Base-by-base conservation (phyloP, 53 echinoderm and acorn worm genomes). In the Actinopyga echinites region DNA sequence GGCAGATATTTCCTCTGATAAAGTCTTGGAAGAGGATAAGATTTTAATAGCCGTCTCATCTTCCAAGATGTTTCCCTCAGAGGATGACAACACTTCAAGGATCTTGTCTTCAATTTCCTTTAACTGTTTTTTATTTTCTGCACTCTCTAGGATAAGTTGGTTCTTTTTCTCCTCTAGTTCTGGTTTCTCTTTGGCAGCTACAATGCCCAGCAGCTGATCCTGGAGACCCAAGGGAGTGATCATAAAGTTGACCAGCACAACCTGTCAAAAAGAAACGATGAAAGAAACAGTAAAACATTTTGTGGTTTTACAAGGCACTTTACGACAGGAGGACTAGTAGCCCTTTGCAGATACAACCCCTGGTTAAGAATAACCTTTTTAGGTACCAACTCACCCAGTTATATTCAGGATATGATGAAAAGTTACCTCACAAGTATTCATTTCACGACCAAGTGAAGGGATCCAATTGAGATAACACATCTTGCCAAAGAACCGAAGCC, bases 91-190 rank as follows among this genome's bases (percentile, higher is more conserved):
- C 25, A 97, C 93, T 79, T 97, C 74, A 59, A 97, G 80, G 85
- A 97, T 97, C 87, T 92, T 92, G 64, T 97, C 97, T 57, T 97
- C 97, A 79, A 97, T 97, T 84, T 97, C 97, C 87, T 97, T 97
- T 78, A 97, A 87, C 52, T 97, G 97, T 61, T 94, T 94, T 85
- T 94, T 94, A 82, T 97, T 97, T 45, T 86, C 89, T 19, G 97
- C 97, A 56, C 97, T 92, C 89, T 97, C 97, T 24, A 94, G 38
- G 66, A 97, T 97, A 79, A 97, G 83, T 74, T 94, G 92, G 89
- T 97, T 97, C 89, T 97, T 97, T 80, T 94, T 97, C 94, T 97
- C 94, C 62, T 97, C 97, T 37, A 97, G 85, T 44, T 97, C 97
- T 0, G 97, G 99, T 64, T 99, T 99, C 75, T 99, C 99, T 79